Conservation (phyloP, 1,140 invertebrate genomes). For the Solen grandis region DNA sequence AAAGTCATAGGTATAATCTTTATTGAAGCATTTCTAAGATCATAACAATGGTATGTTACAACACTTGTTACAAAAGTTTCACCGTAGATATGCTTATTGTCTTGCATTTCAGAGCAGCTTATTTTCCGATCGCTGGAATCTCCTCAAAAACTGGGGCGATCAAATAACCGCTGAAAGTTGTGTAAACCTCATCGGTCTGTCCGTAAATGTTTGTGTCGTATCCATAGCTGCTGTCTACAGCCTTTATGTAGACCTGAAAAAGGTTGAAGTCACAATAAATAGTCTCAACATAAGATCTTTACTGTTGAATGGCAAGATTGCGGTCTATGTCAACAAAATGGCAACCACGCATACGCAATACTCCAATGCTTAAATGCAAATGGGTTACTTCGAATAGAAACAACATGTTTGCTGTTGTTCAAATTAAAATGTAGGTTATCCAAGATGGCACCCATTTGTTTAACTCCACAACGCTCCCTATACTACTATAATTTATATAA, state of each 20-base stretch:
- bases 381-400: too few relatives aligned
- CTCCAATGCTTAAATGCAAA: too few relatives aligned
- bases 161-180: slow-evolving; percentile 61
- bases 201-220: slow-evolving; percentile 54
- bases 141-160: slow-evolving; percentile 56
- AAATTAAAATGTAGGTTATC: too few relatives aligned
- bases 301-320: neutral
- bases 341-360: neutral
- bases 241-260: slow-evolving; percentile 44
- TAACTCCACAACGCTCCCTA: too few relatives aligned
- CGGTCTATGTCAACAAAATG: neutral
- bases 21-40: too few relatives aligned
- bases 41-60: too few relatives aligned
- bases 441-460: too few relatives aligned
- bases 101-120: neutral
- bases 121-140: slow-evolving; percentile 41
- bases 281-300: too few relatives aligned
- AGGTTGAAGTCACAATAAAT: too few relatives aligned
- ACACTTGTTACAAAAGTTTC: neutral
- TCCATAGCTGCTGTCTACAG: slow-evolving; percentile 36
- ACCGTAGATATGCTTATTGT: neutral
- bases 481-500: too few relatives aligned
- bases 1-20: too few relatives aligned
- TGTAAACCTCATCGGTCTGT: slow-evolving; percentile 54
- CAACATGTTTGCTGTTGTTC: too few relatives aligned